A percentile compares a stretch with the other conserved stretches of the same genome.
Evolutionary conservation across 2,113 vertebrate genomes (phyloP).

Genomic region (Pteronura brasiliensis): DNA sequence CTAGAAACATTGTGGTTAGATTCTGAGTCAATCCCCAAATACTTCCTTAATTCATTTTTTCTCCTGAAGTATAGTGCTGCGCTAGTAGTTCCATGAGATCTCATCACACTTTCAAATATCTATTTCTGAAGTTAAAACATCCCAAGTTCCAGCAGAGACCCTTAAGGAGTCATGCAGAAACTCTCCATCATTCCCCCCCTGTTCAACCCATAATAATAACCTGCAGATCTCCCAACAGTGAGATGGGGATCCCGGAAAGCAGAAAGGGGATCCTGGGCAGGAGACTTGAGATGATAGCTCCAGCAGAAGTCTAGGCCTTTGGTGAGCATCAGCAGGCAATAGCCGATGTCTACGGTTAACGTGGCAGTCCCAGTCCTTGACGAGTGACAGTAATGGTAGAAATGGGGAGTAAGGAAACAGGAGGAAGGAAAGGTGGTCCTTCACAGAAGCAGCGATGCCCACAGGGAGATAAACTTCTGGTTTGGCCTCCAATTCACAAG

Average conservation of each 20-base stretch:
- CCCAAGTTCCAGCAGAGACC: neutral
- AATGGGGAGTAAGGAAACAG: neutral
- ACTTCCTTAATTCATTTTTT: neutral
- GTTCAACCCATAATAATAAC: neutral
- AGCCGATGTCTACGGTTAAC: neutral
- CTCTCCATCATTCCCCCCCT: neutral
- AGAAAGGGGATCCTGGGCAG: neutral
- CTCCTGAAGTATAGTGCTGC: neutral
- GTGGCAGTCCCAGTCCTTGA: neutral
- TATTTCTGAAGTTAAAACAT: conserved; percentile 2
- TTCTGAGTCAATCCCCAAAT: conserved; percentile 29
- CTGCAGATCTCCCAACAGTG: neutral
- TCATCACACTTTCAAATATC: neutral
- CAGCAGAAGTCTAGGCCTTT: neutral
- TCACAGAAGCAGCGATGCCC: neutral
- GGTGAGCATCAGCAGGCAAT: neutral
- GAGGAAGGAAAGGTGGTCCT: neutral
- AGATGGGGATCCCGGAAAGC: neutral
- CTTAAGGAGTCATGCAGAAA: neutral
- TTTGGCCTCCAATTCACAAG: neutral
- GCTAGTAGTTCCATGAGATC: neutral
- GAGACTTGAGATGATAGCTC: neutral
- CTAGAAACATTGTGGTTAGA: conserved; percentile 55
- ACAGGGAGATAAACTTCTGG: neutral
- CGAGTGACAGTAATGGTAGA: neutral